These are phyloP conservation scores for Pterostichus madidus DNA, from an alignment of 2,888 invertebrate species.

Conservation along the genomic window DNA sequence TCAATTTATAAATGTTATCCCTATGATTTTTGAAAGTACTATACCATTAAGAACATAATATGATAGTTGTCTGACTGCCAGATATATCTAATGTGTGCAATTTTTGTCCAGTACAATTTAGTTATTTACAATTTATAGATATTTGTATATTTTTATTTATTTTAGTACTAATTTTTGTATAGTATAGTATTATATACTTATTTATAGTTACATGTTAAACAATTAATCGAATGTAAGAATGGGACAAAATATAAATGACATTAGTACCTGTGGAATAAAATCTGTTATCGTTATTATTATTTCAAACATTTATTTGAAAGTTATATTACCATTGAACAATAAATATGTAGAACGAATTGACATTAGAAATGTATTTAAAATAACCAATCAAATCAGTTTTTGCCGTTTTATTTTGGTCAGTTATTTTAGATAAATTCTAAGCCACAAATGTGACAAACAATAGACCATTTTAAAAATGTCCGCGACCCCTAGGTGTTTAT, in stretches of 20 bases:
- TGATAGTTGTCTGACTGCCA: conserved; percentile 29
- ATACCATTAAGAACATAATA: conserved; percentile 11
- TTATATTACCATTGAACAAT: no score
- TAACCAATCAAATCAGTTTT: no score
- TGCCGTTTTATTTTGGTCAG: no score
- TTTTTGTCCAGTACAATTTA: conserved; percentile 33
- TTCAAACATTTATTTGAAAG: background rate
- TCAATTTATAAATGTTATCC: no score
- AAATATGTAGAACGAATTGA: no score
- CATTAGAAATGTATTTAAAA: no score
- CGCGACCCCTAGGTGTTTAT: no score
- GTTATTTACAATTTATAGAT: background rate
- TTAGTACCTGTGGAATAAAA: conserved; percentile 47
- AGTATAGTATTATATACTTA: conserved; percentile 7
- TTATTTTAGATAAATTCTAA: no score
- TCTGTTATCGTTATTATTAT: conserved; percentile 13
- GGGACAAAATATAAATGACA: conserved; percentile 22
- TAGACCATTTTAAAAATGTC: no score
- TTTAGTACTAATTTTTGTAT: conserved; percentile 9
- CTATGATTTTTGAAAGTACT: no score
- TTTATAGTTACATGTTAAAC: conserved; percentile 20
- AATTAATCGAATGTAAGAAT: conserved; percentile 22
- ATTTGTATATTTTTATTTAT: conserved; percentile 30
- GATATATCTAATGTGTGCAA: conserved; percentile 23
- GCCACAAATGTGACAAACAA: no score